phyloP scores from a whole-genome alignment of 2,888 invertebrate genomes.

The Falcaria lacertinaria region DNA sequence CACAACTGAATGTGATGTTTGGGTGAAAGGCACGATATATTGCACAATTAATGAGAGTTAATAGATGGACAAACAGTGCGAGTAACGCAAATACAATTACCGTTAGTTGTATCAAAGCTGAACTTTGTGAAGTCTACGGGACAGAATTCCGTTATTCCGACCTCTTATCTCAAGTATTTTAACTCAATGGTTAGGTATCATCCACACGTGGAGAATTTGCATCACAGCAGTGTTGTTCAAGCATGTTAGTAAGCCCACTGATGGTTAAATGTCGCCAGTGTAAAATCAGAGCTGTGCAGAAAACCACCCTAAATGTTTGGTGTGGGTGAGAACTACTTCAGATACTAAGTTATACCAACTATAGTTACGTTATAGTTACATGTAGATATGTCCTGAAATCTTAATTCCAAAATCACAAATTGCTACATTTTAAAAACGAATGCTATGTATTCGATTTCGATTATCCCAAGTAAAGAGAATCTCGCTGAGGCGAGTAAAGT shows the following conservation, averaged over 20 bases:
- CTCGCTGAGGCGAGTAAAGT: constrained; percentile 37
- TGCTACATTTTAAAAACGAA: neutral
- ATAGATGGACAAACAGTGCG: constrained; percentile 17
- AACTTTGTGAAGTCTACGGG: constrained; percentile 22
- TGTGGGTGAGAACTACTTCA: too few species aligned
- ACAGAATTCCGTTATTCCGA: constrained; percentile 32
- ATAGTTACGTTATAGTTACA: neutral
- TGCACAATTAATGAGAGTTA: too few species aligned
- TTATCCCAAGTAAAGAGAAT: constrained; percentile 27
- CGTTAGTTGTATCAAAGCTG: constrained; percentile 31
- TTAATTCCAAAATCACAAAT: neutral
- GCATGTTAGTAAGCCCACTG: constrained; percentile 3
- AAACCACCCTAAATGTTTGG: neutral
- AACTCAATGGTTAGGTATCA: constrained; percentile 20
- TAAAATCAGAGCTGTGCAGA: neutral
- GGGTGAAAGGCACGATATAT: too few species aligned
- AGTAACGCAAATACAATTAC: constrained; percentile 38
- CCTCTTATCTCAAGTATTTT: constrained; percentile 43
- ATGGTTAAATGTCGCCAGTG: neutral
- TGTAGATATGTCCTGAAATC: neutral
- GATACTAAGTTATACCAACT: neutral
- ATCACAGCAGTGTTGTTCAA: constrained; percentile 4
- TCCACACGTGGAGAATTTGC: constrained; percentile 19
- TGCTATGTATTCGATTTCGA: neutral
- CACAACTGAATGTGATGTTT: too few species aligned